These are phyloP conservation scores for human (Homo sapiens) DNA, from an alignment of 2,113 vertebrate genomes.

Conservation along the genomic window DNA sequence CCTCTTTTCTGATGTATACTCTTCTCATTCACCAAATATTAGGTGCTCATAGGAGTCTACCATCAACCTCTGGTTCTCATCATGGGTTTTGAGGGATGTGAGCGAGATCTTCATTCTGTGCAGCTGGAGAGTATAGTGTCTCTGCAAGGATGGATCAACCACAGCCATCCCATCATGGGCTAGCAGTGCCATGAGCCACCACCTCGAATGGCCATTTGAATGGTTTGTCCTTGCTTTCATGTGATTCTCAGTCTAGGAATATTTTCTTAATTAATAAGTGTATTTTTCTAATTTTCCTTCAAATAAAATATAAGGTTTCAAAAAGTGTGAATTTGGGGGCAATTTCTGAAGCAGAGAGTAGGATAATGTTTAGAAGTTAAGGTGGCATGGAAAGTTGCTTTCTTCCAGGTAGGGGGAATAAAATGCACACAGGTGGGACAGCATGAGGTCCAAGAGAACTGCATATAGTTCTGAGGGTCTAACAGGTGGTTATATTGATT, in stretches of 20 bases:
- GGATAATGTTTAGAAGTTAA: background rate
- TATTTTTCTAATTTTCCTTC: background rate
- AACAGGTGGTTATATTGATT: accelerated
- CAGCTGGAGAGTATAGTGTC: background rate
- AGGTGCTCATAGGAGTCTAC: background rate
- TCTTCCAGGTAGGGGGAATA: background rate
- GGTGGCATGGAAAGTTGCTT: background rate
- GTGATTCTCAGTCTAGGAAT: background rate
- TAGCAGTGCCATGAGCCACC: background rate
- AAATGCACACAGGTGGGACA: background rate
- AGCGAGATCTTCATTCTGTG: background rate
- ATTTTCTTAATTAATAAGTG: background rate
- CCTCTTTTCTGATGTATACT: background rate
- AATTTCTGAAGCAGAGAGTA: background rate
- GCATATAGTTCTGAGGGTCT: background rate
- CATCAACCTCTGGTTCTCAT: background rate
- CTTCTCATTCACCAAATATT: background rate
- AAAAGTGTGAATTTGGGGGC: background rate
- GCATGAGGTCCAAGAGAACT: background rate
- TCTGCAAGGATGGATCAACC: background rate
- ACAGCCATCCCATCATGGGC: background rate
- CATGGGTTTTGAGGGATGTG: background rate
- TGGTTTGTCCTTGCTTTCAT: background rate
- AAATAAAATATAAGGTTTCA: background rate
- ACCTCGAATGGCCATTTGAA: background rate